Conservation (phyloP, 2,888 invertebrate species). For the Sycophila texana region DNA sequence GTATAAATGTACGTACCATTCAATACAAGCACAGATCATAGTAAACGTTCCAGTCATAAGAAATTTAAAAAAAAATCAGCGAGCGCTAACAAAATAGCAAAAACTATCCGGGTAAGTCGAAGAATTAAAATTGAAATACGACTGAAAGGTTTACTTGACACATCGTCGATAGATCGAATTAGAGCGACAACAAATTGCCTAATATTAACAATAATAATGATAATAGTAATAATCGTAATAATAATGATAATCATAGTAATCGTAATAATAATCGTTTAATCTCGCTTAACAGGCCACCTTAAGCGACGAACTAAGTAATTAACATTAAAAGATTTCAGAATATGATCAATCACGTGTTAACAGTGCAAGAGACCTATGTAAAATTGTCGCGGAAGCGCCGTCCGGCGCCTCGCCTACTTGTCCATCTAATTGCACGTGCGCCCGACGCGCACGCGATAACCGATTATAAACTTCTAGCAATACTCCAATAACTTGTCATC, state of each 20-base stretch:
- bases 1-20: slow-evolving; percentile 5
- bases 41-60: slow-evolving; percentile 19
- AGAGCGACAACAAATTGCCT: background rate
- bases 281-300: background rate
- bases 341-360: slow-evolving; percentile 6
- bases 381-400: slow-evolving; percentile 25
- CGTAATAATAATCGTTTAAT: background rate
- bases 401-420: background rate
- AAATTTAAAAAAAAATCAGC: background rate
- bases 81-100: background rate
- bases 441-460: slow-evolving; percentile 24
- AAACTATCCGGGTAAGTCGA: background rate
- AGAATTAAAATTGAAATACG: background rate
- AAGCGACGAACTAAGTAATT: background rate
- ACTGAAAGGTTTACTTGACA: slow-evolving; percentile 16
- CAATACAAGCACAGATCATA: slow-evolving; percentile 16
- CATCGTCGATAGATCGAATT: slow-evolving; percentile 30
- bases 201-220: slow-evolving; percentile 10
- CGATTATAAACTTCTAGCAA: slow-evolving; percentile 38
- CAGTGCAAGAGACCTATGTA: slow-evolving; percentile 5
- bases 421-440: background rate
- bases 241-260: slow-evolving; percentile 7
- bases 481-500: slow-evolving; percentile 30
- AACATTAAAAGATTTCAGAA: slow-evolving; percentile 6
- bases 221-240: background rate